Evolutionary conservation across 2,113 vertebrate genomes (phyloP).

Genomic region (Siniperca knerii): DNA sequence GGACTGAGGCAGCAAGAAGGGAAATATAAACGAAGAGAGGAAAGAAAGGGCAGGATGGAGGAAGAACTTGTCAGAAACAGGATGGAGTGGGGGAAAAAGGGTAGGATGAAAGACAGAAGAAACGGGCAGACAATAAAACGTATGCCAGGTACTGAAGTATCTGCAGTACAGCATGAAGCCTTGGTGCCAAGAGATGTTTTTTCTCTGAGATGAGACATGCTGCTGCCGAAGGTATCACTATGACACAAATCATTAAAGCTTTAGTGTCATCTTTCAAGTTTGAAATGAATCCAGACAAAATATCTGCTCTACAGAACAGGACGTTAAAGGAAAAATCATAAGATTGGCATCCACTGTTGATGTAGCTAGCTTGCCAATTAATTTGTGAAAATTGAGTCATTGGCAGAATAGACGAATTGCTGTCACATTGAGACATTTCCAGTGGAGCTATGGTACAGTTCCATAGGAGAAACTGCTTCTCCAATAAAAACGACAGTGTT

Average conservation of each 20-base stretch:
- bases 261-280: slow-evolving; percentile 31
- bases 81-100: not conserved
- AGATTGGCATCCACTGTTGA: not conserved
- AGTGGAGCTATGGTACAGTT: not conserved
- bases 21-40: not conserved
- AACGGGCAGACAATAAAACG: not conserved
- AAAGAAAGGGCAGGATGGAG: not conserved
- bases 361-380: not conserved
- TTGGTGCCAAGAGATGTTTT: not conserved
- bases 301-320: not conserved
- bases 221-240: not conserved
- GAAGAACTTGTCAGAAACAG: not conserved
- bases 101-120: slow-evolving; percentile 7
- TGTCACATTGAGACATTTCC: not conserved
- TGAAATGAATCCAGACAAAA: slow-evolving; percentile 33
- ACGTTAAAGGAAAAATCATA: slow-evolving; percentile 5
- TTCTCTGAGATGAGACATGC: slow-evolving; percentile 7
- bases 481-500: not conserved
- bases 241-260: slow-evolving; percentile 42
- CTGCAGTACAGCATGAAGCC: slow-evolving; percentile 5
- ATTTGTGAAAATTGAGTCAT: not conserved
- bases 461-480: not conserved
- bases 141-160: slow-evolving; percentile 1
- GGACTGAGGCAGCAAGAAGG: not conserved
- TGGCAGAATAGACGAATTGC: not conserved